Evolutionary conservation across 2,113 vertebrate genomes (phyloP).

Genomic region (Chaetops frenatus): DNA sequence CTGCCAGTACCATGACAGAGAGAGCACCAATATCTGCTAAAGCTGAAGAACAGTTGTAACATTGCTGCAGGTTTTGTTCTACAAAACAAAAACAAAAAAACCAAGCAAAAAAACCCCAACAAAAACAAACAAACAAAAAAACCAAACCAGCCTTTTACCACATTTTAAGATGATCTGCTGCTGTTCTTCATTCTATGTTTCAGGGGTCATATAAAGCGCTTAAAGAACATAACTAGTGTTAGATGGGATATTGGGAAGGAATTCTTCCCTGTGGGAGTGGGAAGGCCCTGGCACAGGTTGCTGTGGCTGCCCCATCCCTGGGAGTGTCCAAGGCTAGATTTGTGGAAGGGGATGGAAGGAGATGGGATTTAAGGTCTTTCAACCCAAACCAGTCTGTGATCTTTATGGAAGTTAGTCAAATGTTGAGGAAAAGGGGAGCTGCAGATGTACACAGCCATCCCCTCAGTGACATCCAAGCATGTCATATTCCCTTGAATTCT

Average conservation of each 20-base stretch:
- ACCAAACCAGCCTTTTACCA: not conserved
- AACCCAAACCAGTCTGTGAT: not conserved
- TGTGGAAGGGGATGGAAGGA: not conserved
- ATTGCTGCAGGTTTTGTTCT: not conserved
- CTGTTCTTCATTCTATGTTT: not conserved
- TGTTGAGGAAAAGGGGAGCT: not conserved
- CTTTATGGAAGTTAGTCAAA: not conserved
- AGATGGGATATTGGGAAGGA: not conserved
- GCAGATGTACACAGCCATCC: not conserved
- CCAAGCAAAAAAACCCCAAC: too few relatives aligned
- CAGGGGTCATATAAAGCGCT: not conserved
- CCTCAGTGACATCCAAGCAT: not conserved
- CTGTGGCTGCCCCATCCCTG: not conserved
- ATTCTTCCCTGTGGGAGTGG: not conserved
- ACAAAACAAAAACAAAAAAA: not conserved
- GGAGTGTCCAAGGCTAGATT: not conserved
- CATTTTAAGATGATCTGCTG: not conserved
- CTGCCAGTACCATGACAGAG: not conserved
- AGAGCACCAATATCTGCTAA: not conserved
- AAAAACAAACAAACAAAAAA: accelerated
- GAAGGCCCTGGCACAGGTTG: not conserved
- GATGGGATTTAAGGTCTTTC: not conserved
- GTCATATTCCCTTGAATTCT: not conserved
- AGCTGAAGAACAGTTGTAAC: not conserved
- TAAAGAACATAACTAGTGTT: not conserved